Evolutionary conservation across 2,797 vertebrate genomes (phyloP).

Genomic region (Notamacropus eugenii): DNA sequence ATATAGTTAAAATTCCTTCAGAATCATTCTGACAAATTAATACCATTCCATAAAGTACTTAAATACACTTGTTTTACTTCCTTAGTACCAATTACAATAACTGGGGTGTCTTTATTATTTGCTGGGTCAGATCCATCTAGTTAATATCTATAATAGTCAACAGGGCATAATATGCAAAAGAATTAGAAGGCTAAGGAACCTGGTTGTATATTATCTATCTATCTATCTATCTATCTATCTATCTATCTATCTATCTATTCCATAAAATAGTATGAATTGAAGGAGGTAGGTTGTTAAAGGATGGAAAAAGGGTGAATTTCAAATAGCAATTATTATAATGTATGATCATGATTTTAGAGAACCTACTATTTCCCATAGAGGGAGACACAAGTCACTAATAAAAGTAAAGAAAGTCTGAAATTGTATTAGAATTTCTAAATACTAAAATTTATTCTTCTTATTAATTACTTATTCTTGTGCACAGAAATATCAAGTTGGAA

Average conservation of each 20-base stretch:
- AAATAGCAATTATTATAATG: background rate
- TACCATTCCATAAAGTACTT: conserved; percentile 50
- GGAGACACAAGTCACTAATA: background rate
- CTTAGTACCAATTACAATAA: background rate
- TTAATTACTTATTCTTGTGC: conserved; percentile 50
- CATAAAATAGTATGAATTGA: background rate
- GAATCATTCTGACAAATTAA: conserved; percentile 39
- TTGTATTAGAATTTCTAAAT: background rate
- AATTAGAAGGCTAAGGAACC: conserved; percentile 14
- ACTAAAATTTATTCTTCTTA: background rate
- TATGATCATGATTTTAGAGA: background rate
- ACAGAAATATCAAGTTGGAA: conserved; percentile 8
- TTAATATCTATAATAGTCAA: conserved; percentile 9
- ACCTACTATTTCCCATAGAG: background rate
- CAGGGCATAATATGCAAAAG: conserved; percentile 9
- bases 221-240: no score
- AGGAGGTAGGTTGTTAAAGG: conserved; percentile 18
- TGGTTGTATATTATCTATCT: background rate
- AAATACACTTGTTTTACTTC: conserved; percentile 30
- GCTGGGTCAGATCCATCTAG: conserved; percentile 44
- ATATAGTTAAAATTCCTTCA: conserved; percentile 38
- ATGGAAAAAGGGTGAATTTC: conserved; percentile 14
- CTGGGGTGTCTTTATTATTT: background rate
- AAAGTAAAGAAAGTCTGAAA: background rate
- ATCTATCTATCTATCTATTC: no score